Percentiles rank a stretch among this genome's conserved stretches.
Conservation (phyloP, 2,888 invertebrate genomes). For the Chrysopilus asiliformis region DNA sequence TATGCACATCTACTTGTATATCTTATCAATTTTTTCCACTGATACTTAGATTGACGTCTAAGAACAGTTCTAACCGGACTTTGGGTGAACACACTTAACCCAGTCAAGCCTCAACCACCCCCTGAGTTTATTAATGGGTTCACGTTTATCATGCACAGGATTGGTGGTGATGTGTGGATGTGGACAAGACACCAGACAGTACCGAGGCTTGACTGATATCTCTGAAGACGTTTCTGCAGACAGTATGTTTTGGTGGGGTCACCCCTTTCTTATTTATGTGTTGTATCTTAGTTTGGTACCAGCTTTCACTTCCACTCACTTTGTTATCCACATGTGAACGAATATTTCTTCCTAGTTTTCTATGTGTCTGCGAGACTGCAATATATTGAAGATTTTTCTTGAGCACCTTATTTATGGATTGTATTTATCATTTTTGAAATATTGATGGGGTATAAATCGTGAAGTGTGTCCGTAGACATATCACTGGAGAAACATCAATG, state of each 20-base stretch:
- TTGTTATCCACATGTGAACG: not conserved
- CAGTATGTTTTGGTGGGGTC: too few relatives aligned
- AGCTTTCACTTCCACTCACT: not conserved
- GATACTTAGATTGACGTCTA: too few relatives aligned
- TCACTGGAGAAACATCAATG: not conserved
- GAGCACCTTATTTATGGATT: conserved; percentile 22
- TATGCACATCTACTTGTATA: too few relatives aligned
- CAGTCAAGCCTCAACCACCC: not conserved
- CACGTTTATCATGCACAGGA: conserved; percentile 17
- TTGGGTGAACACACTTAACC: not conserved
- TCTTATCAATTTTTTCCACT: too few relatives aligned
- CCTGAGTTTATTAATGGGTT: conserved; percentile 14
- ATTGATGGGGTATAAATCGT: conserved; percentile 21
- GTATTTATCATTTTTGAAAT: conserved; percentile 22
- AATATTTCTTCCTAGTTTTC: not conserved
- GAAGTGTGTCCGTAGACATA: conserved; percentile 12
- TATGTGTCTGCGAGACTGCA: not conserved
- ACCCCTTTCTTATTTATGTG: not conserved
- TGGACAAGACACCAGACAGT: conserved; percentile 16
- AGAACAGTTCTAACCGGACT: too few relatives aligned
- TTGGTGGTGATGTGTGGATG: conserved; percentile 15
- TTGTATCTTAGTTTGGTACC: not conserved
- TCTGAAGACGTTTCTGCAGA: conserved; percentile 17
- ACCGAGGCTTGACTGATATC: conserved; percentile 18
- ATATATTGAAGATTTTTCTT: conserved; percentile 14